Conservation (phyloP, 2,888 invertebrate species). For the Creontiades dilutus region DNA sequence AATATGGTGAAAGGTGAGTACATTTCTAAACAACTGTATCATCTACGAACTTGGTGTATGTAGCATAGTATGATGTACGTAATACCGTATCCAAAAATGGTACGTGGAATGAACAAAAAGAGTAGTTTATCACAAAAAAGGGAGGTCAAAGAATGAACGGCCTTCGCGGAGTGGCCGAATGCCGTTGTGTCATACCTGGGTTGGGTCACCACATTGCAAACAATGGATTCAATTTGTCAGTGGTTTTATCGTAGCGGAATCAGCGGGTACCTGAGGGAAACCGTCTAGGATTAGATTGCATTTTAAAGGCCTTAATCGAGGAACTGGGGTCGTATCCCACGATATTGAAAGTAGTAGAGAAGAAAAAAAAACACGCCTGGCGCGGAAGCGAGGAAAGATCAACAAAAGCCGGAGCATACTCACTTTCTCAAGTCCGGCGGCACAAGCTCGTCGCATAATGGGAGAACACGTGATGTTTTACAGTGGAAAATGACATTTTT, state of each 20-base stretch:
- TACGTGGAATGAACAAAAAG: not conserved
- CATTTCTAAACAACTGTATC: no score
- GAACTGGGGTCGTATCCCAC: not conserved
- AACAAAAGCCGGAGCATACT: conserved; percentile 2
- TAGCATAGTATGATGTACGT: no score
- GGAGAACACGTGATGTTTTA: not conserved
- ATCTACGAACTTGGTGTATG: no score
- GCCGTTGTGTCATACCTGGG: conserved; percentile 38
- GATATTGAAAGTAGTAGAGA: not conserved
- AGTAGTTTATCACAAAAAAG: not conserved
- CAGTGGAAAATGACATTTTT: conserved; percentile 18
- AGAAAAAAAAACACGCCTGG: not conserved
- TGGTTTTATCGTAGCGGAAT: not conserved
- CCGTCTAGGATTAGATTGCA: not conserved
- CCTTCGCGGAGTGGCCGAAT: conserved; percentile 19
- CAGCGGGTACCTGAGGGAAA: not conserved
- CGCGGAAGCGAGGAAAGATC: conserved; percentile 3
- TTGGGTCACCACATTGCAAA: conserved; percentile 8
- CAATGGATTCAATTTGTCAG: conserved; percentile 27
- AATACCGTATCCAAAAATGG: no score
- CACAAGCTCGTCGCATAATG: conserved; percentile 28
- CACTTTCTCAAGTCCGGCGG: conserved; percentile 24
- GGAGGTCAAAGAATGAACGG: conserved; percentile 10
- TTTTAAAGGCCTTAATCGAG: not conserved
- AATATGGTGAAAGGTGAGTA: no score